Percentiles rank a stretch among this genome's conserved stretches.
Evolutionary conservation across 2,797 vertebrate species (phyloP).

Genomic region (Calcarius lapponicus): DNA sequence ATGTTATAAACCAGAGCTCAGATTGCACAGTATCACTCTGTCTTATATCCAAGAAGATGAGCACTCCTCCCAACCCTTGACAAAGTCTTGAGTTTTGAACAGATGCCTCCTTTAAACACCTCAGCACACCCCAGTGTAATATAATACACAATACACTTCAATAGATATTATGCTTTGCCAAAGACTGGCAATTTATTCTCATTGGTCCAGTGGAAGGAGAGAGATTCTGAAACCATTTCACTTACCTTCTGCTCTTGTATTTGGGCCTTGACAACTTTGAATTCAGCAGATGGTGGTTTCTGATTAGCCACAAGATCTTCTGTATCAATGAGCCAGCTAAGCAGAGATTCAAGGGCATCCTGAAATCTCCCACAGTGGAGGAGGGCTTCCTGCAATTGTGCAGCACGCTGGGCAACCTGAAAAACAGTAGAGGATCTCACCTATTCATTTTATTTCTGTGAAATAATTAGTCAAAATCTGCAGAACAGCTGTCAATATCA

Average conservation of each 20-base stretch:
- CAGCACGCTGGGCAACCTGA: constrained; percentile 94
- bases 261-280: constrained; percentile 98
- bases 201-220: not conserved
- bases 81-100: not conserved
- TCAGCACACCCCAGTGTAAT: not conserved
- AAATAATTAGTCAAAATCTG: not conserved
- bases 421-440: not conserved
- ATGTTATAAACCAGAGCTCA: not conserved
- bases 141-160: not conserved
- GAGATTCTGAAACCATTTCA: not conserved
- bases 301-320: constrained; percentile 97
- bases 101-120: not conserved
- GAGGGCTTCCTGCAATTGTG: constrained; percentile 95
- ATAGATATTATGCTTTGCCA: not conserved
- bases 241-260: constrained; percentile 99
- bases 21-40: not conserved
- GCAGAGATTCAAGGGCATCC: constrained; percentile 95
- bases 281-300: constrained; percentile 95
- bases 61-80: not conserved
- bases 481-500: not conserved
- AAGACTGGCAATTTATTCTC: not conserved
- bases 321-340: constrained; percentile 97
- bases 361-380: constrained; percentile 97
- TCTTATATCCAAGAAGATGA: not conserved
- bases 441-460: not conserved